These are phyloP conservation scores for Osedax frankpressi DNA, from an alignment of 2,888 invertebrate genomes.

Conservation along the genomic window DNA sequence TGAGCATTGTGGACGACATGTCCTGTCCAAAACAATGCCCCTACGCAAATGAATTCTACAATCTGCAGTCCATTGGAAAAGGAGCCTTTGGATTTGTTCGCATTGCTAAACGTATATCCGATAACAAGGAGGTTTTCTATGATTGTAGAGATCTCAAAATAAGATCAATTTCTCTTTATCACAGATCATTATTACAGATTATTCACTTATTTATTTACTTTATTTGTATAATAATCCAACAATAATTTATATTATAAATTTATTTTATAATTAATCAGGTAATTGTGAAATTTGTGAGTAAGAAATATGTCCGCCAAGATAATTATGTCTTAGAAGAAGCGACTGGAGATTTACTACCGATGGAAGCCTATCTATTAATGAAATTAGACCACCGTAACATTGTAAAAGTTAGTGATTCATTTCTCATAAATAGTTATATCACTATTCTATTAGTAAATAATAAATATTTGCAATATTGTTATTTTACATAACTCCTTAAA, in stretches of 20 bases:
- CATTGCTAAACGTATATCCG: slow-evolving; percentile 51
- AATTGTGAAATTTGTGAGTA: neutral
- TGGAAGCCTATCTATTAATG: neutral
- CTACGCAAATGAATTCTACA: slow-evolving; percentile 19
- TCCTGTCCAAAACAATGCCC: neutral
- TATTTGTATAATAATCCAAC: no score
- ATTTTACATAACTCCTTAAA: neutral
- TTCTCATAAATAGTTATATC: neutral
- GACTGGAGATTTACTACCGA: neutral
- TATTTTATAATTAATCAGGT: no score
- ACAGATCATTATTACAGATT: no score
- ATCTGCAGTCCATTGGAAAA: slow-evolving; percentile 59
- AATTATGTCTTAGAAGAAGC: neutral
- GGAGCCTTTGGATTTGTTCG: slow-evolving; percentile 64
- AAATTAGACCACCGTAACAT: neutral
- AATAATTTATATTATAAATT: no score
- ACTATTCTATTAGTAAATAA: neutral
- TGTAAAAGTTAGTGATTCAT: neutral
- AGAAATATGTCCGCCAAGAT: neutral
- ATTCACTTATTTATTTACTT: no score
- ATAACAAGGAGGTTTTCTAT: neutral
- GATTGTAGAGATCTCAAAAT: no score
- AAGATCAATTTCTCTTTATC: no score
- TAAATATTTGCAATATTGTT: neutral
- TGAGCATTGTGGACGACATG: neutral